Percentiles rank a stretch among this genome's conserved stretches.
These are phyloP conservation scores for Drosophila lacteicornis DNA, from an alignment of 1,140 invertebrate species.

Conservation along the genomic window DNA sequence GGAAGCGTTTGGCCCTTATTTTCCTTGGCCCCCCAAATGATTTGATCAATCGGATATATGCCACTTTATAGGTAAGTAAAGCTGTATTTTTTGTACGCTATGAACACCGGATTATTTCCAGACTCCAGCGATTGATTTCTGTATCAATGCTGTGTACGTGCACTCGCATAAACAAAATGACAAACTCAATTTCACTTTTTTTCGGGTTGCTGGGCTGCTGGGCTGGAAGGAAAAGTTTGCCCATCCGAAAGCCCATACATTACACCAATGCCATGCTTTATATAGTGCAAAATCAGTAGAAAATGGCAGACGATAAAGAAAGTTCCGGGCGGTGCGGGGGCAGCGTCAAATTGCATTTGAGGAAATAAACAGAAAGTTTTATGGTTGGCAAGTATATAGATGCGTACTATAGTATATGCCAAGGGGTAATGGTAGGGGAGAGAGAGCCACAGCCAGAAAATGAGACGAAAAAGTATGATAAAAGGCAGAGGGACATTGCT, in stretches of 20 bases:
- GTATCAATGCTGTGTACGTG: conserved; percentile 25
- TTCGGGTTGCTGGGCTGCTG: conserved; percentile 19
- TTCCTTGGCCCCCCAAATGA: background rate
- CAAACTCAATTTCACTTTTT: conserved; percentile 81
- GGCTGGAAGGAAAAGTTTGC: conserved; percentile 56
- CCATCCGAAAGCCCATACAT: conserved; percentile 54
- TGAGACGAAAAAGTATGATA: conserved; percentile 63
- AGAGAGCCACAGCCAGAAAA: conserved; percentile 24
- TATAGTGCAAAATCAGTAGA: conserved; percentile 82
- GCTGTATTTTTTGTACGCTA: background rate
- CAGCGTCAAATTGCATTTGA: conserved; percentile 79
- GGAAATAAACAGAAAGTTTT: conserved; percentile 83
- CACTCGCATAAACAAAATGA: conserved; percentile 63
- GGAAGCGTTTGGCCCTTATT: background rate
- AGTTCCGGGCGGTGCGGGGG: conserved; percentile 48
- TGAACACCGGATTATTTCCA: conserved; percentile 11
- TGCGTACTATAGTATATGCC: conserved; percentile 15
- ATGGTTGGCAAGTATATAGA: conserved; percentile 56
- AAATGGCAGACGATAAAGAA: conserved; percentile 81
- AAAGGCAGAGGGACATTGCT: conserved; percentile 55
- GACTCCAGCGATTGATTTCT: conserved; percentile 33
- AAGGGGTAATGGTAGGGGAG: background rate
- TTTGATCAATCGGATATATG: conserved; percentile 18
- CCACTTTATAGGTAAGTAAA: conserved; percentile 2
- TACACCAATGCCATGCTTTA: conserved; percentile 80